A percentile compares a stretch with the other conserved stretches of the same genome.
Evolutionary conservation across 2,113 vertebrate species (phyloP).

Genomic region (Rana temporaria): DNA sequence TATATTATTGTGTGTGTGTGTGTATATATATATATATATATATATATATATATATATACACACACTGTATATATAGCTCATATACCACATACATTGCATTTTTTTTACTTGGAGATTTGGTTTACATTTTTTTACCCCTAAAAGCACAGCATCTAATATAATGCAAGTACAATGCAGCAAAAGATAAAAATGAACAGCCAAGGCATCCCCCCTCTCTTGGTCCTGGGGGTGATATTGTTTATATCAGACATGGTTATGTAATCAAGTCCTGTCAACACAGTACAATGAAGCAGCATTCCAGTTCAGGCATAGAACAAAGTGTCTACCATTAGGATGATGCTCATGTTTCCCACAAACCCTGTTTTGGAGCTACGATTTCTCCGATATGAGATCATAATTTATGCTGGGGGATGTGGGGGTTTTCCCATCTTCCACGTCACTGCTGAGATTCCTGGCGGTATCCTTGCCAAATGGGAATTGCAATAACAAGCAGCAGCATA

Average conservation of each 20-base stretch:
- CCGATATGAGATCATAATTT: constrained; percentile 26
- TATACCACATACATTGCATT: no score
- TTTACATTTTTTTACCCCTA: not conserved
- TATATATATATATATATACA: not conserved
- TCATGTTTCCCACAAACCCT: constrained; percentile 37
- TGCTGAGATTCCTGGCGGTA: constrained; percentile 35
- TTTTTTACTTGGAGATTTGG: no score
- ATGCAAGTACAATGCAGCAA: not conserved
- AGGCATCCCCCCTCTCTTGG: not conserved
- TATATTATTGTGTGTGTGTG: not conserved
- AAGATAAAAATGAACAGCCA: not conserved
- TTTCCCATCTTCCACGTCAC: constrained; percentile 41
- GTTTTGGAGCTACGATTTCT: constrained; percentile 23
- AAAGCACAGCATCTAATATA: not conserved
- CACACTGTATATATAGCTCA: no score
- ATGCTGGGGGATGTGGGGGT: constrained; percentile 19
- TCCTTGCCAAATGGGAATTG: constrained; percentile 33
- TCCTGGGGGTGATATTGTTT: constrained; percentile 1
- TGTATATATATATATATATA: not conserved
- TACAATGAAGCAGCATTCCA: constrained; percentile 28
- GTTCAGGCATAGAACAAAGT: constrained; percentile 39
- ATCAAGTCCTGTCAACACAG: constrained; percentile 32
- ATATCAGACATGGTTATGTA: constrained; percentile 42
- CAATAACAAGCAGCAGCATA: constrained; percentile 35
- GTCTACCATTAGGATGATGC: constrained; percentile 24